Base-by-base conservation (phyloP, 1,140 invertebrate genomes). In the Zaprionus tsacasi region DNA sequence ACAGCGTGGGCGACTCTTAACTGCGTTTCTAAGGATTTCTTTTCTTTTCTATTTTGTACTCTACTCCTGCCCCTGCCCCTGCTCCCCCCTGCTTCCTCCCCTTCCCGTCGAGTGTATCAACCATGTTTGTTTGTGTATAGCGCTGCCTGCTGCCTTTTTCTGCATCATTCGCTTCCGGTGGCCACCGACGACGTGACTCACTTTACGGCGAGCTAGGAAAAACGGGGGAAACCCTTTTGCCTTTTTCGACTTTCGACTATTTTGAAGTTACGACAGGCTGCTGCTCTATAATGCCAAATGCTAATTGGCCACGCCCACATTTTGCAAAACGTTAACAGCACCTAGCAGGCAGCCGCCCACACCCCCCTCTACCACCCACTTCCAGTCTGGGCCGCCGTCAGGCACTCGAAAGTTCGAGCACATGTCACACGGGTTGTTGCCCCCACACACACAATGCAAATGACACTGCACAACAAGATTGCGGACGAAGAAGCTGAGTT, bases 81-180 rank as follows among this genome's bases (percentile, higher is more conserved):
- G 17, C 35, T 35, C 27, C 6, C 7, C n/a, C 13, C n/a, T 13
- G 15, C n/a, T 15, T 7, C 45, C 45, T 50, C 15, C 45, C 10
- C 56, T 45, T 21, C 15, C 25, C 12, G 15, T 36, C 25, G 50
- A 38, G 38, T 70, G 38, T 70, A 63, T 56, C 12, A 59, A 17
- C 40, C n/a, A 5, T 55, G 50, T 70, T 4, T 54, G 40, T 57
- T 54, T 73, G 58, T 43, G 56, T 59, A 36, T 25, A 50, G 50
- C 45, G 65, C 45, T 50, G 45, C 40, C 40, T 79, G 59, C 71
- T 69, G 77, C 69, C 58, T 74, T 78, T 87, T 87, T 87, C 79
- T 88, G 82, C 82, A 87, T 87, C 82, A 87, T 87, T 88, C 83
- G 78, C 73, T 88, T 88, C 82, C 79, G 83, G 79, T 85, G 67